Base-by-base conservation (phyloP, 2,113 vertebrate species). In the Uropsilus gracilis region DNA sequence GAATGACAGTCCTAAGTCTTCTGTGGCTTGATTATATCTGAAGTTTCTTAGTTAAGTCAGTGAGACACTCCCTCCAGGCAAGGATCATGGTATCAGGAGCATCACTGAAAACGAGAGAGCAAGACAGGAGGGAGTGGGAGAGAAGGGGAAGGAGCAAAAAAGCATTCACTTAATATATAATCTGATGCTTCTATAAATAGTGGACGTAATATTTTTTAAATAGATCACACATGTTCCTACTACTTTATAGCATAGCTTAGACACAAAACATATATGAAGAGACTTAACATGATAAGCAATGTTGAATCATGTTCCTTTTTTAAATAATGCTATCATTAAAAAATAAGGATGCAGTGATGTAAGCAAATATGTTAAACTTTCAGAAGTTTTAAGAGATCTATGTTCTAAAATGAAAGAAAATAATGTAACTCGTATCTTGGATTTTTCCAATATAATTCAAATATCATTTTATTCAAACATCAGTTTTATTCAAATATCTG, bases 41-140 rank as follows among this genome's bases (percentile, higher is more conserved):
- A 68, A 76, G 17, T 94, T 96, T 96, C 93, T 96, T 93, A 71
- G 84, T 96, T 86, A 94, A 97, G 64, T 44, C 24, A 72, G 50
- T 66, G 11, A 88, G 86, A 95, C 17, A 88, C 61, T 97, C 85
- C 94, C 96, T 94, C 53, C 48, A 97, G 89, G 95, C 90, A 86
- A 10, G n/a, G 59, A 84, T 96, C 68, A 96, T 61, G 69, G 1
- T 88, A 81, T 87, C 37, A 89, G 18, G 26, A 93, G 61, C 8
- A 64, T 87, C 1, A 64, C 0, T 61, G 24, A 48, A 89, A 93
- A 57, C 77, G 24, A 73, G 12, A 20, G 8, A 92, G 61, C 55
- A 22, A 80, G 68, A 53, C 48, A 48, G 30, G 17, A 57, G n/a
- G 8, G 39, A 59, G 32, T 30, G n/a, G 10, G 46, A n/a, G 20